Percentiles rank a stretch among this genome's conserved stretches.
Evolutionary conservation across 1,140 invertebrate species (phyloP).

Genomic region (Papilio machaon): DNA sequence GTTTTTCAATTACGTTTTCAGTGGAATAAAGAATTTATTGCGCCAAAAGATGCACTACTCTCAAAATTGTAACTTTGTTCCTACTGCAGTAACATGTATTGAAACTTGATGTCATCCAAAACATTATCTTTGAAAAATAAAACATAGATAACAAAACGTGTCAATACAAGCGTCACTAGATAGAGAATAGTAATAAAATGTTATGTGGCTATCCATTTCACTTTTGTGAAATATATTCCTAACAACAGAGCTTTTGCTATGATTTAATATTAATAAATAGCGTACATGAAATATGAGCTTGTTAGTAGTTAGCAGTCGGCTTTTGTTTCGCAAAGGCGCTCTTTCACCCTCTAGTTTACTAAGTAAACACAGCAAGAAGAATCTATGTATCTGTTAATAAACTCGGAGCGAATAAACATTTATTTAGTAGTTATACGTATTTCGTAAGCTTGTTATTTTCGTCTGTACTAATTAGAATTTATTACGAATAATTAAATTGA

Average conservation of each 20-base stretch:
- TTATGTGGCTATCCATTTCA: neutral
- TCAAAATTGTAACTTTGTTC: too few relatives aligned
- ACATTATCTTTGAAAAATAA: too few relatives aligned
- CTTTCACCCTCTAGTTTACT: neutral
- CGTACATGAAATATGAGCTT: conserved; percentile 4
- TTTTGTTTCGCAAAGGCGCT: conserved; percentile 27
- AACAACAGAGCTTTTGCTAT: neutral
- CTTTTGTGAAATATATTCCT: neutral
- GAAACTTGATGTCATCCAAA: too few relatives aligned
- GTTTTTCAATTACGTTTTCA: too few relatives aligned
- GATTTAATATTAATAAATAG: neutral
- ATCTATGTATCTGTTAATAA: conserved; percentile 28
- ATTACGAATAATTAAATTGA: neutral
- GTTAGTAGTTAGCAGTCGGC: conserved; percentile 25
- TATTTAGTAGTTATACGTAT: conserved; percentile 3
- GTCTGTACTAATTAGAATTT: neutral
- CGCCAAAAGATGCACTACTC: too few relatives aligned
- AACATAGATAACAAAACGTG: too few relatives aligned
- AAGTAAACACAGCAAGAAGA: conserved; percentile 17
- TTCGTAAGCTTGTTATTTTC: neutral
- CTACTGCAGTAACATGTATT: too few relatives aligned
- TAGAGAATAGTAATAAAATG: neutral
- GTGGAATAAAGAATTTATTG: too few relatives aligned
- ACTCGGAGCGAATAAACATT: neutral
- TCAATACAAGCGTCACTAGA: too few relatives aligned